phyloP scores from a whole-genome alignment of 2,113 vertebrate genomes.

The Pao palembangensis region DNA sequence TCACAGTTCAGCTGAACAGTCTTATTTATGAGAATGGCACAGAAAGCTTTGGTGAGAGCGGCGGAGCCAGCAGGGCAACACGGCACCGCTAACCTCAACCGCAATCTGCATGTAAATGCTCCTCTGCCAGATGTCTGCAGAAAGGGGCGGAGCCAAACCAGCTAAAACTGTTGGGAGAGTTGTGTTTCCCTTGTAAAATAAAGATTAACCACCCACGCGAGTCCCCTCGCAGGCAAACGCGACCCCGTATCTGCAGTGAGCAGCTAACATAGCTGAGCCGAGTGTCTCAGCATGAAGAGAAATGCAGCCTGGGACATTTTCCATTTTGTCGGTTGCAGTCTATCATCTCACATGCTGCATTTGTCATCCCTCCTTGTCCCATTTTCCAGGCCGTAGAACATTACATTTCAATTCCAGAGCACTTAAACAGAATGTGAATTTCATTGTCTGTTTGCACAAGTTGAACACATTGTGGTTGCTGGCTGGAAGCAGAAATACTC shows the following conservation, averaged over 20 bases:
- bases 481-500: background rate
- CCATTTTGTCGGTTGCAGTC: slow-evolving; percentile 11
- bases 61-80: slow-evolving; percentile 8
- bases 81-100: background rate
- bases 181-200: slow-evolving; percentile 20
- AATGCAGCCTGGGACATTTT: slow-evolving; percentile 29
- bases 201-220: slow-evolving; percentile 34
- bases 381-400: slow-evolving; percentile 4
- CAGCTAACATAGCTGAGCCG: slow-evolving; percentile 5
- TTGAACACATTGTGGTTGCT: background rate
- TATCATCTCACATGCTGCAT: slow-evolving; percentile 10
- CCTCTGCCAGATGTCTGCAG: too few relatives aligned
- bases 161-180: background rate
- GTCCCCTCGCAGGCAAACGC: slow-evolving; percentile 39
- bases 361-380: slow-evolving; percentile 2
- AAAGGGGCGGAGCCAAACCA: too few relatives aligned
- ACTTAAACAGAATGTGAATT: slow-evolving; percentile 23
- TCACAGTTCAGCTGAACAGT: slow-evolving; percentile 11
- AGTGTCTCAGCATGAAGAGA: slow-evolving; percentile 14
- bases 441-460: slow-evolving; percentile 11
- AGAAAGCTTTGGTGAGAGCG: slow-evolving; percentile 5
- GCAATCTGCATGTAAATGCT: too few relatives aligned
- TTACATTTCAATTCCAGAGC: slow-evolving; percentile 17
- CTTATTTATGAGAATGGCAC: background rate
- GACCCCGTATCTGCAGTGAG: slow-evolving; percentile 18